Conservation (phyloP, 1,140 invertebrate species). For the Papilio machaon region DNA sequence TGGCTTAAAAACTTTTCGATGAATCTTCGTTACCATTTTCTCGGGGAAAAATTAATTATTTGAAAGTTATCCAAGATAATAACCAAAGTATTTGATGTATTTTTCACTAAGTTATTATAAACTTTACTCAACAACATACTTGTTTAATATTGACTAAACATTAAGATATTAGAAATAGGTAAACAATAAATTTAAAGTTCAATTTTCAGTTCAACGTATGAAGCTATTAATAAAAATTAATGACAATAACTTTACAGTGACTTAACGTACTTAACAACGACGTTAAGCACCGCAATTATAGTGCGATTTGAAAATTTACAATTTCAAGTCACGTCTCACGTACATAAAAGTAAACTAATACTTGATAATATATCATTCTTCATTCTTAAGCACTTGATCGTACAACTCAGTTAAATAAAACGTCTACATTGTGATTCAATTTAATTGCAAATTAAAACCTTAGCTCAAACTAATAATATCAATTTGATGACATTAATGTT, state of each 20-base stretch:
- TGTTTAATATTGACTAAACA: neutral
- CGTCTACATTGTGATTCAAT: neutral
- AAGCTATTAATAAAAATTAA: conserved; percentile 25
- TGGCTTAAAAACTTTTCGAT: neutral
- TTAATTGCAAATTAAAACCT: neutral
- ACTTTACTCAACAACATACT: neutral
- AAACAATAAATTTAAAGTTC: neutral
- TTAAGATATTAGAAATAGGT: neutral
- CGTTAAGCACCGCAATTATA: conserved; percentile 10
- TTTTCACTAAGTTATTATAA: neutral
- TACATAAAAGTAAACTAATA: neutral
- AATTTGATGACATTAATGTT: neutral
- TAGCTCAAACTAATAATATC: neutral
- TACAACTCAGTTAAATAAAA: neutral
- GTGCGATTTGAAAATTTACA: conserved; percentile 1
- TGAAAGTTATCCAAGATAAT: neutral
- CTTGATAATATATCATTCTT: neutral
- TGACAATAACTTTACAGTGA: conserved; percentile 15
- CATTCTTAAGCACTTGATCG: neutral
- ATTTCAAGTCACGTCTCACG: conserved; percentile 3
- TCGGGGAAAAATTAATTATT: neutral
- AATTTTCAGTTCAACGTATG: conserved; percentile 10
- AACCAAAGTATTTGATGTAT: neutral
- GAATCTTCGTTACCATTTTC: neutral
- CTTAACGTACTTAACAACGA: conserved; percentile 20